Evolutionary conservation across 2,797 vertebrate species (phyloP).

Genomic region (Phrynocephalus forsythii): DNA sequence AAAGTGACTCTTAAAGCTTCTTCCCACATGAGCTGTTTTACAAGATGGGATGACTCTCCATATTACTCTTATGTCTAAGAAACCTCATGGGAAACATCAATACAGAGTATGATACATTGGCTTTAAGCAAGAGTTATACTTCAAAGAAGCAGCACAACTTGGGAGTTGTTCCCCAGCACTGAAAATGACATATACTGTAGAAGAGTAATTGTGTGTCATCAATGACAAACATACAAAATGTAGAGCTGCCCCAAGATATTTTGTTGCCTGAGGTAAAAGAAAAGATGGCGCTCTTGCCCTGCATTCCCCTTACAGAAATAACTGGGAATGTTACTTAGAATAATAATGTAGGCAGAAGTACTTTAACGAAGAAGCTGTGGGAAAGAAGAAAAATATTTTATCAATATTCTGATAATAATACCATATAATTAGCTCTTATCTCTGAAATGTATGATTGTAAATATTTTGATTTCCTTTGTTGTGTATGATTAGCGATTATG

Average conservation of each 20-base stretch:
- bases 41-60: neutral
- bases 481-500: too few relatives aligned
- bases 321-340: neutral
- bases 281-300: neutral
- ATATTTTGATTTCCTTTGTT: too few relatives aligned
- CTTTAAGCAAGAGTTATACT: neutral
- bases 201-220: neutral
- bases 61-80: constrained; percentile 2
- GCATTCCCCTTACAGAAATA: neutral
- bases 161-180: neutral
- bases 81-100: neutral
- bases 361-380: too few relatives aligned
- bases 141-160: neutral
- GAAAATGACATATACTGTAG: neutral
- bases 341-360: too few relatives aligned
- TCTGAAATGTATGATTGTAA: too few relatives aligned
- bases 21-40: constrained; percentile 9
- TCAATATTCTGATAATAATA: too few relatives aligned
- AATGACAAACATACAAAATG: neutral
- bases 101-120: neutral
- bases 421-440: too few relatives aligned
- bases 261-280: neutral
- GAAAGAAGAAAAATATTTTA: too few relatives aligned
- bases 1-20: constrained; percentile 9
- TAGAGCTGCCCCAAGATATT: neutral